Base-by-base conservation (phyloP, 2,113 vertebrate genomes). In the Nothobranchius furzeri region DNA sequence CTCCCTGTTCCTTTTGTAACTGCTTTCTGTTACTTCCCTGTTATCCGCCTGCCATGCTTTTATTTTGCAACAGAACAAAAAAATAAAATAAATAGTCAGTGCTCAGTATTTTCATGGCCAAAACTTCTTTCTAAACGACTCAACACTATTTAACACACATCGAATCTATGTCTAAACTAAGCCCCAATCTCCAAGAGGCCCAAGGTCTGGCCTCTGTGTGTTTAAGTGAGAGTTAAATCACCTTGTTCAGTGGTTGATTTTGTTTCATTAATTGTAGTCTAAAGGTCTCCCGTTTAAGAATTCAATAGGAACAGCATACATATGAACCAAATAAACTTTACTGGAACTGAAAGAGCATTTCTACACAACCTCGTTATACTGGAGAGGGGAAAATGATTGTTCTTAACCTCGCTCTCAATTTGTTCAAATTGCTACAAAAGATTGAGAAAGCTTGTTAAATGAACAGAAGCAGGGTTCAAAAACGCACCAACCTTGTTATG, bases 11-110 rank as follows among this genome's bases (percentile, higher is more conserved):
- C 63, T 67, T 56, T 73, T 74, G 73, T 76, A 85, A 74, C 73
- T 83, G 80, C 85, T 82, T 82, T 86, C 68, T 40, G 76, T 79
- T 76, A 71, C 73, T 57, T 30, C 65, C 50, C 71, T 55, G 47
- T 66, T 58, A 70, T 48, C 68, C 55, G 50, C 80, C 76, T 72
- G 61, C 52, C 40, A 60, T 63, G 77, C 73, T 79, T 76, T 78
- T 37, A 30, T 61, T 62, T 77, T 51, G 54, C 58, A 56, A 75
- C 76, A 64, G 13, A 14, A 47, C n/a, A 48, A 82, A 72, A 69
- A 20, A 20, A 20, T 20, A 20, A 20, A 20, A 20, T 20, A 20
- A 20, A 20, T 20, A 20, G 64, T 13, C 65, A 62, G 65, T 17
- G 48, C 73, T 53, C 13, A 64, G 51, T 40, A 68, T 60, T 83